Evolutionary conservation across 2,797 vertebrate species (phyloP).

Genomic region (Xenopus petersii): DNA sequence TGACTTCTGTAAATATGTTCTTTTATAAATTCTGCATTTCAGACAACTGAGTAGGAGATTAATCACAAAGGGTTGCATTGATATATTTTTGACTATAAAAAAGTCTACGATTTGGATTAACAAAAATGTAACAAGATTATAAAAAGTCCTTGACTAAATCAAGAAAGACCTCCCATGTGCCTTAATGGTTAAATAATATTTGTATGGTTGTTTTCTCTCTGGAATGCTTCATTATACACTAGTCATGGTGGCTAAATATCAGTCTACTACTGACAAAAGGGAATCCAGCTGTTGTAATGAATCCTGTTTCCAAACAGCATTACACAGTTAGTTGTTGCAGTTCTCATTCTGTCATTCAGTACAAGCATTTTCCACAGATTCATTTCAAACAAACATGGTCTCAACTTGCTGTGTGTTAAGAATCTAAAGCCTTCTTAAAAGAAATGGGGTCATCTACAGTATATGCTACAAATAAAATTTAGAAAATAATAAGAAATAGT

Average conservation of each 20-base stretch:
- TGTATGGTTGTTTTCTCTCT: conserved; percentile 23
- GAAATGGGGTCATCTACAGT: background rate
- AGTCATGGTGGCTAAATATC: conserved; percentile 28
- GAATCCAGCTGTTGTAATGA: conserved; percentile 38
- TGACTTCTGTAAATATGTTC: too few relatives aligned
- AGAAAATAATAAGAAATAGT: too few relatives aligned
- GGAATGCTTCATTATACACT: conserved; percentile 11
- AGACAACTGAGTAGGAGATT: too few relatives aligned
- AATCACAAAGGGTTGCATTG: too few relatives aligned
- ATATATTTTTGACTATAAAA: too few relatives aligned
- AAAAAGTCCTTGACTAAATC: background rate
- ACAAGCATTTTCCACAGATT: conserved; percentile 53
- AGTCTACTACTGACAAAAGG: conserved; percentile 40
- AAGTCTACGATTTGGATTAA: too few relatives aligned
- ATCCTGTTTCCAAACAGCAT: conserved; percentile 40
- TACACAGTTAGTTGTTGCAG: conserved; percentile 31
- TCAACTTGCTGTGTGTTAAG: conserved; percentile 1
- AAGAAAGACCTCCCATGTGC: background rate
- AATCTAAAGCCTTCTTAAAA: background rate
- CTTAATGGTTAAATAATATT: background rate
- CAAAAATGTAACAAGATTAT: background rate
- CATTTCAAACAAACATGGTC: conserved; percentile 31
- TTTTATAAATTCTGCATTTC: too few relatives aligned
- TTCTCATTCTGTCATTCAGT: conserved; percentile 51
- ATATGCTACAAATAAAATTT: too few relatives aligned